Evolutionary conservation across 2,113 vertebrate species (phyloP).

Genomic region (Ovibos moschatus): DNA sequence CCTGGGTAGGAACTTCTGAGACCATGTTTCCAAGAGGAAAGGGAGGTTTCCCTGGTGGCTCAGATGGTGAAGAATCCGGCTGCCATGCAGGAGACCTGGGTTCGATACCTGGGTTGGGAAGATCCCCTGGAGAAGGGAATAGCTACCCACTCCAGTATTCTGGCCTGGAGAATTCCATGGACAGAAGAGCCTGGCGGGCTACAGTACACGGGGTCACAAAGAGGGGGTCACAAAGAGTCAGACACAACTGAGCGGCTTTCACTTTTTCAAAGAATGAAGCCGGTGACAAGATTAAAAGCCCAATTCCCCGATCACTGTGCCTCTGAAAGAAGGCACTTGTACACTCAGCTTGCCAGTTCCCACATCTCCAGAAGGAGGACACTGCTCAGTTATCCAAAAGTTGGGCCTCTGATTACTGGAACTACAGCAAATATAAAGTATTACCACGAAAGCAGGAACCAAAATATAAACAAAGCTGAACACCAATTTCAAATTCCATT

Average conservation of each 20-base stretch:
- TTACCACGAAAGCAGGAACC: constrained; percentile 6
- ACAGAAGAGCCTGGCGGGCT: background rate
- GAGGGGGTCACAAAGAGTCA: background rate
- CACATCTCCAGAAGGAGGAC: background rate
- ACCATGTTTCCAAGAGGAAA: background rate
- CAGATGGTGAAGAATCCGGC: background rate
- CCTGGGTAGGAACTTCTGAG: background rate
- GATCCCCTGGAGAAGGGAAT: background rate
- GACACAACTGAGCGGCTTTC: background rate
- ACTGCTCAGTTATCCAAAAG: background rate
- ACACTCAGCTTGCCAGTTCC: background rate
- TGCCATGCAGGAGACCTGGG: background rate
- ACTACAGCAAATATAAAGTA: background rate
- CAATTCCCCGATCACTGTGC: background rate
- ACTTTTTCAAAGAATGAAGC: background rate
- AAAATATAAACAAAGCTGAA: constrained; percentile 54
- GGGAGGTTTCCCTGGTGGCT: background rate
- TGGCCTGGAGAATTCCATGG: background rate
- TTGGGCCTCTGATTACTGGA: constrained; percentile 12
- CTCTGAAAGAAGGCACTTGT: background rate
- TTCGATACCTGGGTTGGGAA: background rate
- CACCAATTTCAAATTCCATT: constrained; percentile 46
- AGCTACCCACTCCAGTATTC: background rate
- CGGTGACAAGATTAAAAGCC: background rate
- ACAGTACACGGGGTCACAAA: background rate